Evolutionary conservation across 2,797 vertebrate species (phyloP).

Genomic region (Paratrypauchen microcephalus): DNA sequence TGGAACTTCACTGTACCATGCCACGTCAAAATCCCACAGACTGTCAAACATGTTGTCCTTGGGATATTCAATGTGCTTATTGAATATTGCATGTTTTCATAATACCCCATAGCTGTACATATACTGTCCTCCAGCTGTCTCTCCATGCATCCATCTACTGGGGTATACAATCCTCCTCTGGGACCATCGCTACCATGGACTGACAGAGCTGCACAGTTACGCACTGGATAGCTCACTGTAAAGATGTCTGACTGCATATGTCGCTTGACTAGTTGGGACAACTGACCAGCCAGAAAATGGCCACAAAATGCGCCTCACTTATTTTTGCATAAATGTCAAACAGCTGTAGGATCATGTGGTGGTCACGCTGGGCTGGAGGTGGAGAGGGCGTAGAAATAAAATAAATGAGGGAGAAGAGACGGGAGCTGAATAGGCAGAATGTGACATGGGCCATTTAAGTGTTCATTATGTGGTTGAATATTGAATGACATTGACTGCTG

Average conservation of each 20-base stretch:
- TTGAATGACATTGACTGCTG: slow-evolving; percentile 17
- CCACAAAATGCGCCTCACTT: slow-evolving; percentile 38
- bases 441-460: slow-evolving; percentile 35
- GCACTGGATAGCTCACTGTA: slow-evolving; percentile 41
- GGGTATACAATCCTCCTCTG: slow-evolving; percentile 13
- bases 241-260: slow-evolving; percentile 54
- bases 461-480: slow-evolving; percentile 41
- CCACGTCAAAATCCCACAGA: neutral
- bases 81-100: slow-evolving; percentile 9
- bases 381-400: no score
- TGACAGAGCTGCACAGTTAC: slow-evolving; percentile 25
- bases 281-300: slow-evolving; percentile 43
- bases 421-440: no score
- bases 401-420: no score
- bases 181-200: slow-evolving; percentile 33
- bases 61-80: neutral
- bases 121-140: neutral
- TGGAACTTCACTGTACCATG: neutral
- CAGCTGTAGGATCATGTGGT: slow-evolving; percentile 37
- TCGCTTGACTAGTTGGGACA: slow-evolving; percentile 48
- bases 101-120: slow-evolving; percentile 1
- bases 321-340: slow-evolving; percentile 58
- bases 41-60: neutral
- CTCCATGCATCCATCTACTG: slow-evolving; percentile 12
- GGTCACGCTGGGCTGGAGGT: slow-evolving; percentile 23